Conservation (phyloP, 2,888 invertebrate genomes). For the Trilocha varians region DNA sequence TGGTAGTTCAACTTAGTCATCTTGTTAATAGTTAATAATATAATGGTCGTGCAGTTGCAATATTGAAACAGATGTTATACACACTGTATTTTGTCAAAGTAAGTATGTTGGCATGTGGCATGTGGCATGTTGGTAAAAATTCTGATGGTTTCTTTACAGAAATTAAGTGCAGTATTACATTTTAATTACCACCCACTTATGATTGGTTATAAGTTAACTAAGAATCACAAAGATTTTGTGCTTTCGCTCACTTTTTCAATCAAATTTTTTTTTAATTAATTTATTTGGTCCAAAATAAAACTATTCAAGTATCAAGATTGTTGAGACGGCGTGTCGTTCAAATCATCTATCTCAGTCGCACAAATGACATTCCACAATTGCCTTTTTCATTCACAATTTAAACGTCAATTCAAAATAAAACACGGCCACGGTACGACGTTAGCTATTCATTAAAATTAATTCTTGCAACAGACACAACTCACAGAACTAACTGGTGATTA, state of each 20-base stretch:
- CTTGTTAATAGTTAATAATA: constrained; percentile 27
- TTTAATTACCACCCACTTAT: no score
- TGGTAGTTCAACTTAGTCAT: constrained; percentile 17
- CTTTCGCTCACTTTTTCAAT: no score
- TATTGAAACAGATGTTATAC: no score
- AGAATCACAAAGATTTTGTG: no score
- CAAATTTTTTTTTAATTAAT: no score
- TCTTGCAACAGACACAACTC: constrained; percentile 28
- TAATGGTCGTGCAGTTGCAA: not conserved
- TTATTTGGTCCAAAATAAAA: no score
- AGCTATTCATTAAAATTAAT: constrained; percentile 20
- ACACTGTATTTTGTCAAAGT: no score
- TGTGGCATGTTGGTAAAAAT: no score
- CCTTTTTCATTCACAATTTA: constrained; percentile 37
- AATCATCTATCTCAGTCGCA: constrained; percentile 23
- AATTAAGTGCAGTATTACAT: no score
- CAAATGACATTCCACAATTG: constrained; percentile 14
- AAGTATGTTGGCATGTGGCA: no score
- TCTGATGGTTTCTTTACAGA: no score
- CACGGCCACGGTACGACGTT: constrained; percentile 13
- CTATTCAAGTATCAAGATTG: constrained; percentile 26
- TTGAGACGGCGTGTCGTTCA: not conserved
- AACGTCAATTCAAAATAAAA: constrained; percentile 41
- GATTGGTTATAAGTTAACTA: no score
- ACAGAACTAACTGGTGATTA: not conserved